phyloP scores from a whole-genome alignment of 2,113 vertebrate species.

The Rhea pennata region DNA sequence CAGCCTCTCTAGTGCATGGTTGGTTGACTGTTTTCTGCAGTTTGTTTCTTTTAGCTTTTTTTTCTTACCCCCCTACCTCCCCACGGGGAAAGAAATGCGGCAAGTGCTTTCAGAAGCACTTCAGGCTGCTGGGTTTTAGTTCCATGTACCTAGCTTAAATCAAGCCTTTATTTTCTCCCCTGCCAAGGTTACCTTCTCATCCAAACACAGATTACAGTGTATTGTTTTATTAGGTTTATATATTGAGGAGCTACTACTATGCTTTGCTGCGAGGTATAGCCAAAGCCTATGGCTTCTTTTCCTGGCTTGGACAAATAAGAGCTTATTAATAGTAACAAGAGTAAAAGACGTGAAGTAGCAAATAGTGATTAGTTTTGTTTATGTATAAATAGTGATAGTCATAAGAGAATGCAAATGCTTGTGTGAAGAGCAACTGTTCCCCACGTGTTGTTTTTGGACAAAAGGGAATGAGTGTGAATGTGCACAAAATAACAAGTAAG shows the following conservation, averaged over 20 bases:
- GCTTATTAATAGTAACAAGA: not conserved
- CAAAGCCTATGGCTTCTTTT: not conserved
- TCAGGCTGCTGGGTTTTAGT: not conserved
- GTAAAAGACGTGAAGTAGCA: not conserved
- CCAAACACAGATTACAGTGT: rapidly evolving
- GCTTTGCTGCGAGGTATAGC: not conserved
- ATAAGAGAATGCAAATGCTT: not conserved
- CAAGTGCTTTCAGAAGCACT: not conserved
- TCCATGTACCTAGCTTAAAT: not conserved
- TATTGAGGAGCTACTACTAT: not conserved
- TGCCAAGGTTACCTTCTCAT: not conserved
- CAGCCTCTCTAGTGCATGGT: not conserved
- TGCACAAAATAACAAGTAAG: not conserved
- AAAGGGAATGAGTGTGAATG: not conserved
- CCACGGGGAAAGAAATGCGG: not conserved
- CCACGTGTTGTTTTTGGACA: not conserved
- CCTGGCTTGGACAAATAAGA: not conserved
- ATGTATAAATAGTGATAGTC: not conserved
- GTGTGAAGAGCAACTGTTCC: not conserved
- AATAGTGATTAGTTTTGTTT: conserved; percentile 2
- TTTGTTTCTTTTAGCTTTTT: not conserved
- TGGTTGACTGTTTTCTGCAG: not conserved
- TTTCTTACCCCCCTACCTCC: not conserved
- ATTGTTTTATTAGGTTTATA: not conserved
- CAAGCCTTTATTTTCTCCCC: not conserved